These are phyloP conservation scores for Lingula anatina DNA, from an alignment of 2,888 invertebrate species.

Conservation along the genomic window DNA sequence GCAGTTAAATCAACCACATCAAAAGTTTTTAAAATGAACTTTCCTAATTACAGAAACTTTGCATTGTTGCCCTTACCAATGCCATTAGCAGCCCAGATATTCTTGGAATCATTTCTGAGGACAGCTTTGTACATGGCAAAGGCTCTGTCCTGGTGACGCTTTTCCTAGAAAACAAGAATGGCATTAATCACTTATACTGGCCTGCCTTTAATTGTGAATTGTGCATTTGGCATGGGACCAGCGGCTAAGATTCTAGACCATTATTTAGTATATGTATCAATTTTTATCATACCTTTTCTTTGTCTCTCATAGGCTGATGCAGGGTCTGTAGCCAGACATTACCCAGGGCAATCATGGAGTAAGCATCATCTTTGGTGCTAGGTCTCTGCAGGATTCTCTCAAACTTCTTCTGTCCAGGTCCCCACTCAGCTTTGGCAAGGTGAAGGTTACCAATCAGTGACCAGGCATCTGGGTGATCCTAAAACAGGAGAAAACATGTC, in stretches of 20 bases:
- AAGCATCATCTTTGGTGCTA: conserved; percentile 77
- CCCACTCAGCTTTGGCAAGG: conserved; percentile 95
- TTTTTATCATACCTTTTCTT: conserved; percentile 82
- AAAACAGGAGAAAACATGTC: too few species aligned
- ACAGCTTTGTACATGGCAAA: conserved; percentile 88
- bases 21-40: too few species aligned
- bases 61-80: too few species aligned
- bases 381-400: conserved; percentile 91
- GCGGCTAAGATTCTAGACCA: background rate
- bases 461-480: conserved; percentile 97
- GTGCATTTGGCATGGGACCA: too few species aligned
- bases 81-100: conserved; percentile 99
- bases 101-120: conserved; percentile 83
- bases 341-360: conserved; percentile 92
- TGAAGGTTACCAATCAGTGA: conserved; percentile 95
- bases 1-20: too few species aligned
- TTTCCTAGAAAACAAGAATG: conserved; percentile 60
- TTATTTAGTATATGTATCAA: background rate
- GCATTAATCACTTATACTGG: too few species aligned
- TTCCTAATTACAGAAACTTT: too few species aligned
- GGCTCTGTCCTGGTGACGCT: conserved; percentile 91
- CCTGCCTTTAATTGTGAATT: too few species aligned
- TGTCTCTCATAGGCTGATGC: conserved; percentile 89
- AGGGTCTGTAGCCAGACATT: conserved; percentile 98
- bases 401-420: conserved; percentile 97